A percentile compares a stretch with the other conserved stretches of the same genome.
Evolutionary conservation across 2,888 invertebrate genomes (phyloP).

Genomic region (Isotomurus palustris): DNA sequence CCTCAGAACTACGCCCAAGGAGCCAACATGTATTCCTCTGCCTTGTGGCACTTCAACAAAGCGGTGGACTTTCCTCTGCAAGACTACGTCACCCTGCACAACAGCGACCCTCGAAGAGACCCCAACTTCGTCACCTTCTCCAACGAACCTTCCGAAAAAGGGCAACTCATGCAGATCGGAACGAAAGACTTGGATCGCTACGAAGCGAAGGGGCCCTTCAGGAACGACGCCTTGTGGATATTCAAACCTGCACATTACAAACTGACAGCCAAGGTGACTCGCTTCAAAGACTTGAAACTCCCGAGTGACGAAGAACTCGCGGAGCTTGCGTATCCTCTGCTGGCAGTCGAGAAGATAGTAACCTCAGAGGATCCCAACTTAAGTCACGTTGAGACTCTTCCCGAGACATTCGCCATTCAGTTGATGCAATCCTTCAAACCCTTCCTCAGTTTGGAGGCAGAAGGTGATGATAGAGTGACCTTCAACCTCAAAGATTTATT

Average conservation of each 20-base stretch:
- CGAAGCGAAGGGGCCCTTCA: slow-evolving; percentile 20
- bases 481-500: no score
- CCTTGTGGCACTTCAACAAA: slow-evolving; percentile 27
- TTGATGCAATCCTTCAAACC: slow-evolving; percentile 33
- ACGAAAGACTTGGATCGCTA: slow-evolving; percentile 26
- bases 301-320: slow-evolving; percentile 13
- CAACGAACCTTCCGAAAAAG: slow-evolving; percentile 24
- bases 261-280: slow-evolving; percentile 11
- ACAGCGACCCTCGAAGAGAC: slow-evolving; percentile 25
- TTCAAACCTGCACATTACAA: slow-evolving; percentile 25
- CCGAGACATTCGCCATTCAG: slow-evolving; percentile 15
- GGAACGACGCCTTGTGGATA: slow-evolving; percentile 31
- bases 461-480: no score
- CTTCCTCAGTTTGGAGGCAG: no score
- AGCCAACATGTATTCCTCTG: slow-evolving; percentile 31
- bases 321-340: slow-evolving; percentile 11
- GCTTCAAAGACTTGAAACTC: slow-evolving; percentile 23
- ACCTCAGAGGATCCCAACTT: slow-evolving; percentile 7
- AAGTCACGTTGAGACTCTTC: slow-evolving; percentile 1
- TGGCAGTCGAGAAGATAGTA: slow-evolving; percentile 18
- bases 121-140: slow-evolving; percentile 33
- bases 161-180: slow-evolving; percentile 35
- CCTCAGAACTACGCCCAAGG: slow-evolving; percentile 29
- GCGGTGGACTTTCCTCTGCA: slow-evolving; percentile 19
- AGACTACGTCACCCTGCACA: slow-evolving; percentile 26